Percentiles rank a stretch among this genome's conserved stretches.
Conservation (phyloP, 37 sponge, comb jelly and placozoan genomes). For the Agelas oroides region DNA sequence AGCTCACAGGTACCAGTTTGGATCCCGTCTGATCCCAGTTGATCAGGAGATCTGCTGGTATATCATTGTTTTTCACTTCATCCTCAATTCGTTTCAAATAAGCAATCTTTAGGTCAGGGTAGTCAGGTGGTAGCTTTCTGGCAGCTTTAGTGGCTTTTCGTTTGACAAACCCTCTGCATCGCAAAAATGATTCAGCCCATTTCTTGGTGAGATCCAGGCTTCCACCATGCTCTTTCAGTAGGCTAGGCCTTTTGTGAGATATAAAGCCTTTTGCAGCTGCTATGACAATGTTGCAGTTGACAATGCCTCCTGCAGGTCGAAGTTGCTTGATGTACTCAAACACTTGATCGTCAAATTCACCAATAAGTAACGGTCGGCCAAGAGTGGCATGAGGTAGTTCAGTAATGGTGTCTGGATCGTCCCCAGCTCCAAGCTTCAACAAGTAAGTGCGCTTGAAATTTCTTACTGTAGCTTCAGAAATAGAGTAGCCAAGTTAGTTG, state of each 20-base stretch:
- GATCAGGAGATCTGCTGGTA: constrained; percentile 3
- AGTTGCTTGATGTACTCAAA: constrained; percentile 1
- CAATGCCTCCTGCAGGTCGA: constrained; percentile 29
- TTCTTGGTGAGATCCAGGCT: not conserved
- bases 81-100: constrained; percentile 11
- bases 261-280: constrained; percentile 34
- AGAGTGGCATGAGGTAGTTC: not conserved
- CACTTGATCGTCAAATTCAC: not conserved
- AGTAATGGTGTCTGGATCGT: not conserved
- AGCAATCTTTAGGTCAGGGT: constrained; percentile 21
- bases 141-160: constrained; percentile 34
- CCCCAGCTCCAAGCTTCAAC: not conserved
- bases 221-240: constrained; percentile 27
- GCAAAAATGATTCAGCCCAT: constrained; percentile 28
- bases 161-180: constrained; percentile 18
- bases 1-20: constrained; percentile 35
- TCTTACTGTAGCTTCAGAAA: not conserved
- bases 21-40: constrained; percentile 24
- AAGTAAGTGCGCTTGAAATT: not conserved
- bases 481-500: not conserved
- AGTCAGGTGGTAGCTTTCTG: constrained; percentile 25
- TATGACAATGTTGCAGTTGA: constrained; percentile 22
- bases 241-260: constrained; percentile 16
- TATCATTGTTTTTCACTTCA: not conserved
- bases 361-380: not conserved